A percentile compares a stretch with the other conserved stretches of the same genome.
phyloP scores from a whole-genome alignment of 1,140 invertebrate genomes.

The Pararge aegeria region DNA sequence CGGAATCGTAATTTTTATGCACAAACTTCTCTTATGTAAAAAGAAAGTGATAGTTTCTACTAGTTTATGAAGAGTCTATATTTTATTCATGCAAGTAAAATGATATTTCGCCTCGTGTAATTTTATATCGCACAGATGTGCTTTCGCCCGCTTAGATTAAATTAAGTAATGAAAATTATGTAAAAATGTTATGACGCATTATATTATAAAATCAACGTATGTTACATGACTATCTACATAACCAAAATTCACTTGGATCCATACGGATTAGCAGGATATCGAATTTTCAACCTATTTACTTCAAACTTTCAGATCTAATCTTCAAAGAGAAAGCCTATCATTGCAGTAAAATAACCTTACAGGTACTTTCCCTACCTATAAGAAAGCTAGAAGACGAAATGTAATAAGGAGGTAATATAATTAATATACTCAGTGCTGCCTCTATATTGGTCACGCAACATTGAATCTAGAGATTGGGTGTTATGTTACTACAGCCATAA shows the following conservation, averaged over 20 bases:
- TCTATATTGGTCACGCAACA: constrained; percentile 49
- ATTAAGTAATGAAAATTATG: constrained; percentile 5
- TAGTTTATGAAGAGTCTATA: constrained; percentile 32
- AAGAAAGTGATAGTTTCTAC: constrained; percentile 54
- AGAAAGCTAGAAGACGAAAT: no score
- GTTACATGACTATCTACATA: background rate
- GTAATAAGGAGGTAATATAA: no score
- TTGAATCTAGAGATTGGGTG: constrained; percentile 35
- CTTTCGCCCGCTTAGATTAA: constrained; percentile 11
- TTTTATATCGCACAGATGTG: constrained; percentile 13
- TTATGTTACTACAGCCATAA: constrained; percentile 37
- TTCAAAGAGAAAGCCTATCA: no score
- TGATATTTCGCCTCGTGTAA: background rate
- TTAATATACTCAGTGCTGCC: no score
- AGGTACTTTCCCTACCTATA: background rate
- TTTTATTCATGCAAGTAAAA: constrained; percentile 44
- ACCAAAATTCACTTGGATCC: background rate
- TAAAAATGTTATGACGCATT: constrained; percentile 6
- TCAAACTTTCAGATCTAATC: no score
- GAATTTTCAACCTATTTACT: no score
- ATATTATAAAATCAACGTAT: background rate
- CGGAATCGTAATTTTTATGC: background rate
- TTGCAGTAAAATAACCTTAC: no score
- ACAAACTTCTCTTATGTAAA: constrained; percentile 38
- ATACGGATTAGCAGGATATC: no score